Evolutionary conservation across 2,888 invertebrate species (phyloP).

Genomic region (Hybos culiciformis): DNA sequence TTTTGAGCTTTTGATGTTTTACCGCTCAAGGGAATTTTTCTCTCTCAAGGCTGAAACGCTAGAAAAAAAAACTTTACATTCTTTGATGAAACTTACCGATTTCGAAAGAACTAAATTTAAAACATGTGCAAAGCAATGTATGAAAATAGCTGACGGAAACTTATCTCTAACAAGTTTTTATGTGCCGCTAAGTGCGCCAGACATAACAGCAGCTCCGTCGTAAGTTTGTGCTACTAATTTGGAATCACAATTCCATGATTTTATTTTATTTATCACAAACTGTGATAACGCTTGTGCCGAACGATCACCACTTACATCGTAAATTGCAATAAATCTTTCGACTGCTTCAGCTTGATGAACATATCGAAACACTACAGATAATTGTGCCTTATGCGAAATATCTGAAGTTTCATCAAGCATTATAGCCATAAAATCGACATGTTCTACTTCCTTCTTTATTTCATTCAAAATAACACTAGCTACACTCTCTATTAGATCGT

Average conservation of each 20-base stretch:
- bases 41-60: conserved; percentile 6
- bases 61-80: conserved; percentile 21
- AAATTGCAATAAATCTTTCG: conserved; percentile 5
- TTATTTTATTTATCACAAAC: conserved; percentile 7
- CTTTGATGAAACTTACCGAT: conserved; percentile 17
- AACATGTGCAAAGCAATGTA: conserved; percentile 18
- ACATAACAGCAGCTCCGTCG: conserved; percentile 7
- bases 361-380: conserved; percentile 1
- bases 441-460: conserved; percentile 18
- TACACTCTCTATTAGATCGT: not conserved
- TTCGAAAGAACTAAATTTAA: too few species aligned
- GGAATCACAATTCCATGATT: not conserved
- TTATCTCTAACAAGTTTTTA: conserved; percentile 20
- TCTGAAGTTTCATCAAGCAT: conserved; percentile 14
- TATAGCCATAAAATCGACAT: conserved; percentile 17
- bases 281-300: not conserved
- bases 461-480: conserved; percentile 1
- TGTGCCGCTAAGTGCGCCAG: conserved; percentile 17
- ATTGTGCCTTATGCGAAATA: conserved; percentile 1
- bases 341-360: not conserved
- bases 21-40: too few species aligned
- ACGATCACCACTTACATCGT: conserved; percentile 2
- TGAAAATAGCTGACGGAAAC: conserved; percentile 16
- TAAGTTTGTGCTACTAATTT: conserved; percentile 5
- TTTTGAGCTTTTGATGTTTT: too few species aligned